These are phyloP conservation scores for Clarias pachynema DNA, from an alignment of 2,797 vertebrate species.

Conservation along the genomic window DNA sequence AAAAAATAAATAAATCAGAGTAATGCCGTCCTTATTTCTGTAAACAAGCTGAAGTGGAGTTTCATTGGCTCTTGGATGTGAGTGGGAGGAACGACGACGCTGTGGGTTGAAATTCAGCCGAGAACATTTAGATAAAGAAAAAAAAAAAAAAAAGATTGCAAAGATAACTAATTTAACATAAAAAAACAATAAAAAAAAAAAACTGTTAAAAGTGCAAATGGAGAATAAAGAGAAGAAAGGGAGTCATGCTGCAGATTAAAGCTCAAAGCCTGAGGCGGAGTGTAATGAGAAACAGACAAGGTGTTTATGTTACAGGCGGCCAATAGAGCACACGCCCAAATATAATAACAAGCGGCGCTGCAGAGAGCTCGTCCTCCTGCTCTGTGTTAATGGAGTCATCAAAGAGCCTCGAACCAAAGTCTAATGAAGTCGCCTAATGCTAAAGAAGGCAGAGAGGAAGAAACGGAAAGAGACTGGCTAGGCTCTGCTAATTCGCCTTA, in stretches of 20 bases:
- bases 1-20: neutral
- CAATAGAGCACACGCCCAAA: neutral
- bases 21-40: neutral
- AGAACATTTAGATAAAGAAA: slow-evolving; percentile 39
- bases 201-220: neutral
- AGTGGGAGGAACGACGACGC: neutral
- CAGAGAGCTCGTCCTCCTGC: slow-evolving; percentile 54
- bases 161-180: neutral
- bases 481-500: neutral
- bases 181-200: neutral
- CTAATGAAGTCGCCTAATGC: slow-evolving; percentile 62
- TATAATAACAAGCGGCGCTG: slow-evolving; percentile 45
- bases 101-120: neutral
- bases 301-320: slow-evolving; percentile 26
- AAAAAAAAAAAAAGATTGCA: neutral
- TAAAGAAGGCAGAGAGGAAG: neutral
- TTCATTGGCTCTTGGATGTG: slow-evolving; percentile 17
- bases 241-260: slow-evolving; percentile 8
- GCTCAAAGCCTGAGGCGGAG: neutral
- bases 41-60: slow-evolving; percentile 20
- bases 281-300: slow-evolving; percentile 30
- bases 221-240: neutral
- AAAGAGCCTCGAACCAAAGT: slow-evolving; percentile 75
- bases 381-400: slow-evolving; percentile 67
- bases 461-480: neutral